Conservation (phyloP, 2,888 invertebrate species). For the Stenodema calcarata region DNA sequence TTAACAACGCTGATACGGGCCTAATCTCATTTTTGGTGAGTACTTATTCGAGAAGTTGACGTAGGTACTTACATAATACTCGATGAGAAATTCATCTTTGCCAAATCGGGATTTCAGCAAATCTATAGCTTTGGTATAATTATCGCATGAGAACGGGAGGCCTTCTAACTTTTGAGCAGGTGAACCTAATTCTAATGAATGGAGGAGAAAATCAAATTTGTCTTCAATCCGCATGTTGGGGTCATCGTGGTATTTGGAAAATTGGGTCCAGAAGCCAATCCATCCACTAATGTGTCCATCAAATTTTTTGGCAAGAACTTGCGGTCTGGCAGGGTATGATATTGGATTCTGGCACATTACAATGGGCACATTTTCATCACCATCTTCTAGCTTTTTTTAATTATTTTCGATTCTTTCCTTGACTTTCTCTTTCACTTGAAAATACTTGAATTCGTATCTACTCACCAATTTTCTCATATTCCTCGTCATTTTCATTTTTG, state of each 20-base stretch:
- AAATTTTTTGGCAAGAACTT: conserved; percentile 50
- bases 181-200: conserved; percentile 45
- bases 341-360: too few relatives aligned
- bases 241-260: conserved; percentile 57
- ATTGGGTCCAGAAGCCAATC: conserved; percentile 58
- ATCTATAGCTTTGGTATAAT: conserved; percentile 57
- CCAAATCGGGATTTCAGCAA: conserved; percentile 54
- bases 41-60: conserved; percentile 58
- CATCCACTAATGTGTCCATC: conserved; percentile 54
- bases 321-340: too few relatives aligned
- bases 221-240: conserved; percentile 48
- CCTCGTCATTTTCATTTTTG: background rate
- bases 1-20: conserved; percentile 58
- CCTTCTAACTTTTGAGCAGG: conserved; percentile 56
- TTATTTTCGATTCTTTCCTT: too few relatives aligned
- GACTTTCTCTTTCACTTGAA: too few relatives aligned
- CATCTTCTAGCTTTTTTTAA: too few relatives aligned
- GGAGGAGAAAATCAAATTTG: conserved; percentile 57
- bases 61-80: conserved; percentile 57
- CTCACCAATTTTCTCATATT: too few relatives aligned
- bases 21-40: conserved; percentile 58
- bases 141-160: conserved; percentile 56
- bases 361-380: too few relatives aligned
- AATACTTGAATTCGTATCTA: conserved; percentile 24
- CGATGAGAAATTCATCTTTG: conserved; percentile 56